Conservation (phyloP, 2,113 vertebrate genomes). For the Aspidoscelis tigris region DNA sequence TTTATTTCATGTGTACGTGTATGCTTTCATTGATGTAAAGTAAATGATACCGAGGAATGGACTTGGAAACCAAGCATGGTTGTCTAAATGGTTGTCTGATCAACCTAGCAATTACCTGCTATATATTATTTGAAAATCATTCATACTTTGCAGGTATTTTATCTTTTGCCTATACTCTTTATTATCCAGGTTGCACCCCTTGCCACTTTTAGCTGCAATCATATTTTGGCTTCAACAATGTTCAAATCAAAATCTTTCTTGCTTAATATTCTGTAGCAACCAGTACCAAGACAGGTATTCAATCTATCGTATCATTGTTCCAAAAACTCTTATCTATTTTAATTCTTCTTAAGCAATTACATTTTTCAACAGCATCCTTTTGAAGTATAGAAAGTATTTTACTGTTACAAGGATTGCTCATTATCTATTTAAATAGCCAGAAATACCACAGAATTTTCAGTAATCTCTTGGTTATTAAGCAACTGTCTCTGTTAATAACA, state of each 20-base stretch:
- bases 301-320: constrained; percentile 3
- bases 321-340: constrained; percentile 23
- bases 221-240: neutral
- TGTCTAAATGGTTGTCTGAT: neutral
- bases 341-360: constrained; percentile 13
- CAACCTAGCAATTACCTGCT: neutral
- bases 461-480: constrained; percentile 46
- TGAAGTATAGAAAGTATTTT: constrained; percentile 18
- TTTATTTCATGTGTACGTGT: neutral
- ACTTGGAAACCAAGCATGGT: too few species aligned
- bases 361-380: constrained; percentile 11
- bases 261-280: constrained; percentile 1
- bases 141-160: neutral
- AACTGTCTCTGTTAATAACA: constrained; percentile 19
- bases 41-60: too few species aligned
- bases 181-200: neutral
- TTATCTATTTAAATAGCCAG: constrained; percentile 26
- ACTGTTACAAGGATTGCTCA: neutral
- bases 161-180: neutral
- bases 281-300: neutral
- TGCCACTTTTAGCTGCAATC: neutral
- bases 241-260: neutral
- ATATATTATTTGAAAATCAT: neutral
- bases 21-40: neutral
- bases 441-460: constrained; percentile 2